A percentile compares a stretch with the other conserved stretches of the same genome.
phyloP scores from a whole-genome alignment of 2,888 invertebrate genomes.

The Crocallis elinguaria region DNA sequence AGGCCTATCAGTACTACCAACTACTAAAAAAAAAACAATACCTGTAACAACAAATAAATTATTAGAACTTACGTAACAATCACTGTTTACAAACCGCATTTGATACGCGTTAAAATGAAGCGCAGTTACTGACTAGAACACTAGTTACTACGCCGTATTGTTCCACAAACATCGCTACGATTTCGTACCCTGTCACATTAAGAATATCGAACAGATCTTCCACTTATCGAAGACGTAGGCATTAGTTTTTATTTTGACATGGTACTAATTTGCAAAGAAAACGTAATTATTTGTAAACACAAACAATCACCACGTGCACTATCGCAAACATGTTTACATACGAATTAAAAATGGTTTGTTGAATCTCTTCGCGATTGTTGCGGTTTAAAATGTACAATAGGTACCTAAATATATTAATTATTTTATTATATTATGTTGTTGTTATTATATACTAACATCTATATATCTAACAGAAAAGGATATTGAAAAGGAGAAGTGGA shows the following conservation, averaged over 20 bases:
- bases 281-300: not conserved
- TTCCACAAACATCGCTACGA: not conserved
- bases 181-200: slow-evolving; percentile 2
- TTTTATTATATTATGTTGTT: no score
- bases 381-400: no score
- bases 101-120: slow-evolving; percentile 12
- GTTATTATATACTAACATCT: no score
- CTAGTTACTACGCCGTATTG: slow-evolving; percentile 4
- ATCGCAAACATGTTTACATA: slow-evolving; percentile 16
- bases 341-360: slow-evolving; percentile 5
- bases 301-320: slow-evolving; percentile 20
- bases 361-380: not conserved
- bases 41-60: not conserved
- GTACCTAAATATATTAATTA: no score
- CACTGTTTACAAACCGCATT: slow-evolving; percentile 12
- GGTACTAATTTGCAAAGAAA: not conserved
- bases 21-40: no score
- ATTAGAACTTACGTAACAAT: not conserved
- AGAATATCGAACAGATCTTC: not conserved
- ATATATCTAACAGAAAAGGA: no score
- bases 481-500: no score
- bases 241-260: not conserved
- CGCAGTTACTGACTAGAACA: slow-evolving; percentile 12
- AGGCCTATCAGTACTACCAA: no score
- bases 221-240: not conserved